Conservation (phyloP, 2,888 invertebrate genomes). For the Lasius fuliginosus region DNA sequence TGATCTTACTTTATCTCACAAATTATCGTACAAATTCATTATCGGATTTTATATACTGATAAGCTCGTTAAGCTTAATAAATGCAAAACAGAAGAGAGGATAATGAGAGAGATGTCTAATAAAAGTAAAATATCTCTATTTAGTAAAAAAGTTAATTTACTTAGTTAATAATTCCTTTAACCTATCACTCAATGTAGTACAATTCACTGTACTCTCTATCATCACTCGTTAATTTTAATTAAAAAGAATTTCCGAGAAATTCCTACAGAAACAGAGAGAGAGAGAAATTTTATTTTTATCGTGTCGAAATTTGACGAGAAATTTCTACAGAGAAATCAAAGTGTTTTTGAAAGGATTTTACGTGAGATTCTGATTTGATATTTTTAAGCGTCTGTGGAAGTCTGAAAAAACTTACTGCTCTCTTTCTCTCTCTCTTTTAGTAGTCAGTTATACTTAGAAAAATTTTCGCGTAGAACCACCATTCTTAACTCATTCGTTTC, state of each 20-base stretch:
- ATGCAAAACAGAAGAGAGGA: neutral
- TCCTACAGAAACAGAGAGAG: neutral
- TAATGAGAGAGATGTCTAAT: neutral
- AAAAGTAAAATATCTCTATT: conserved; percentile 31
- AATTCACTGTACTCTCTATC: neutral
- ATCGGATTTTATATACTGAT: conserved; percentile 3
- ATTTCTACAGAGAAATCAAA: neutral
- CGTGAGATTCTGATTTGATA: neutral
- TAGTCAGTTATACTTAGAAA: neutral
- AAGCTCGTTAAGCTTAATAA: conserved; percentile 35
- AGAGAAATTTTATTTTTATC: neutral
- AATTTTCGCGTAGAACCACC: neutral
- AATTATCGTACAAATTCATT: conserved; percentile 9
- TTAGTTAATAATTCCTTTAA: conserved; percentile 15
- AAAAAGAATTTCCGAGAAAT: conserved; percentile 15
- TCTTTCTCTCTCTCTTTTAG: neutral
- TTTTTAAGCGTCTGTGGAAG: neutral
- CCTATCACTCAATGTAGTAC: neutral
- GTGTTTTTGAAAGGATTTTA: neutral
- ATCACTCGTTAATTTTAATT: conserved; percentile 15
- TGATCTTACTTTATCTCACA: conserved; percentile 18
- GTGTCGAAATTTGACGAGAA: neutral
- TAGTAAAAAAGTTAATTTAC: conserved; percentile 28
- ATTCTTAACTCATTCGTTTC: neutral
- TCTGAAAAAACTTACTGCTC: neutral